Percentiles rank a stretch among this genome's conserved stretches.
These are phyloP conservation scores for Plemyria rubiginata DNA, from an alignment of 2,888 invertebrate species.

Conservation along the genomic window DNA sequence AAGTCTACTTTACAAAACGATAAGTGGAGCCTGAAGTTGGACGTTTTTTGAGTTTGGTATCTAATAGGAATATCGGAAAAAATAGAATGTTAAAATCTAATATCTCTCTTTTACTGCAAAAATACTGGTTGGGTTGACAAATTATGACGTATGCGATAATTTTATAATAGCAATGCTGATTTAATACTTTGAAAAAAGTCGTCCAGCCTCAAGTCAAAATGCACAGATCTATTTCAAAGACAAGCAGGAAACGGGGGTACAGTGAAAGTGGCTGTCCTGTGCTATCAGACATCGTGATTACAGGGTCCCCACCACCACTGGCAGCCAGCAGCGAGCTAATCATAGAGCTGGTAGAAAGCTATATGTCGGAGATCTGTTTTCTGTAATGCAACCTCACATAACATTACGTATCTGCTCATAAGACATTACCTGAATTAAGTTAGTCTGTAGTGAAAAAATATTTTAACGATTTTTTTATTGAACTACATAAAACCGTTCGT, in stretches of 20 bases:
- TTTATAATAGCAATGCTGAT: too few species aligned
- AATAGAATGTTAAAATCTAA: too few species aligned
- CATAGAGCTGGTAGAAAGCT: constrained; percentile 65
- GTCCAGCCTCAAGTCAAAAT: not conserved
- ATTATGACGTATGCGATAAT: too few species aligned
- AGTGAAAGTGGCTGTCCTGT: constrained; percentile 43
- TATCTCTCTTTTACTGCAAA: too few species aligned
- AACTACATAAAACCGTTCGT: too few species aligned
- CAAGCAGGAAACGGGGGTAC: constrained; percentile 34
- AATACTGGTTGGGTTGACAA: too few species aligned
- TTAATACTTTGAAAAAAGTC: too few species aligned
- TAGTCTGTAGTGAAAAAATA: too few species aligned
- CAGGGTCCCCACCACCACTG: constrained; percentile 47
- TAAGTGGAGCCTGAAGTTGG: not conserved
- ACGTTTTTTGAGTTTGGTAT: too few species aligned
- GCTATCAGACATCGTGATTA: constrained; percentile 60
- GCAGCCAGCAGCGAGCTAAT: constrained; percentile 47
- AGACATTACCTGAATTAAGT: not conserved
- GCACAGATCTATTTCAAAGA: constrained; percentile 25
- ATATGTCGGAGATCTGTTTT: constrained; percentile 31
- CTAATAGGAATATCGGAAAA: too few species aligned
- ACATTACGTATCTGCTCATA: not conserved
- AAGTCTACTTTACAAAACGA: too few species aligned
- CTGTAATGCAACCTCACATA: constrained; percentile 12
- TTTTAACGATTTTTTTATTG: too few species aligned